These are phyloP conservation scores for Chrysemys picta DNA, from an alignment of 2,113 vertebrate species.

Conservation along the genomic window DNA sequence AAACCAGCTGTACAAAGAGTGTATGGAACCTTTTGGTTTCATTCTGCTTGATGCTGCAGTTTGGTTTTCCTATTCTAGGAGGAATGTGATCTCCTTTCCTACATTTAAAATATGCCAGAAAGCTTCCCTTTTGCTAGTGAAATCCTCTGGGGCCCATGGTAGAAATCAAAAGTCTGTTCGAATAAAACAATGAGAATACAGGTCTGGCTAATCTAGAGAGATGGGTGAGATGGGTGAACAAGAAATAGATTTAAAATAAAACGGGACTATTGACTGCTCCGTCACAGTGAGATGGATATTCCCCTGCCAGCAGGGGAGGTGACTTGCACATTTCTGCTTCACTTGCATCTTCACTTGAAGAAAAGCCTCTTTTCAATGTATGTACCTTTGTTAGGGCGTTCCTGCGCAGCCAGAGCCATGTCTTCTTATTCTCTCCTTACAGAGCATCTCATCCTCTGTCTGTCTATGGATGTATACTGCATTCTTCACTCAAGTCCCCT, in stretches of 20 bases:
- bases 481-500: neutral
- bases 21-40: neutral
- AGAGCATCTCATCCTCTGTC: neutral
- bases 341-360: neutral
- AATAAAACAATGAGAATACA: conserved; percentile 15
- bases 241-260: conserved; percentile 9
- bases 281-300: conserved; percentile 1
- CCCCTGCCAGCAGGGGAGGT: neutral
- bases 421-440: neutral
- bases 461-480: neutral
- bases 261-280: neutral
- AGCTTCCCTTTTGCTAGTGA: neutral
- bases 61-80: neutral
- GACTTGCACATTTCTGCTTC: neutral
- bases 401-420: neutral
- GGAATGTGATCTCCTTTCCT: neutral
- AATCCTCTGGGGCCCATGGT: conserved; percentile 6
- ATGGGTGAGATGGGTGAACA: neutral
- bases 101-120: neutral
- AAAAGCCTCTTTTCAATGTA: neutral
- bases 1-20: neutral
- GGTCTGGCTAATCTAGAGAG: neutral
- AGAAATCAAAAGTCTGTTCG: conserved; percentile 32
- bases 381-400: neutral
- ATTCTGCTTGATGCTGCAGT: neutral